Evolutionary conservation across 2,797 vertebrate genomes (phyloP).

Genomic region (Ctenopoma multispine): DNA sequence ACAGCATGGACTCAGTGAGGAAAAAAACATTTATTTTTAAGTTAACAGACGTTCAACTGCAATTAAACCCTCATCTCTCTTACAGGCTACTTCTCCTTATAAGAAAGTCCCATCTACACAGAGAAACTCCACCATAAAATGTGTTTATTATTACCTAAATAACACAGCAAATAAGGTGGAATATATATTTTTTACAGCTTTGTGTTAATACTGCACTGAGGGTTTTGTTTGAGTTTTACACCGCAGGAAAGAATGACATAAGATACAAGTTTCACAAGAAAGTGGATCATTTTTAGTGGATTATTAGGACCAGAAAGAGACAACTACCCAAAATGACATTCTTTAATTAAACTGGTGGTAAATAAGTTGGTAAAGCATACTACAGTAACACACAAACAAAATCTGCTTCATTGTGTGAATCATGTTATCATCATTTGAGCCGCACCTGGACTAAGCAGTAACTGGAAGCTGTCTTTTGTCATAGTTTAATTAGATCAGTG

Average conservation of each 20-base stretch:
- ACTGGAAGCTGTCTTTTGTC: conserved; percentile 21
- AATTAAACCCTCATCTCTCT: background rate
- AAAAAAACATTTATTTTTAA: background rate
- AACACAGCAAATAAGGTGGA: background rate
- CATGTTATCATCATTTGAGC: background rate
- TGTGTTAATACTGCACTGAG: conserved; percentile 5
- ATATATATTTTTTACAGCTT: conserved; percentile 6
- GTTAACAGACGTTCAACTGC: background rate
- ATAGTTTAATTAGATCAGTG: conserved; percentile 7
- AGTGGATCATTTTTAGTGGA: no score
- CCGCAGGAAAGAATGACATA: no score
- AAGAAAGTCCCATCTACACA: background rate
- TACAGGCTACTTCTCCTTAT: background rate
- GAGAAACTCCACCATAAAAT: background rate
- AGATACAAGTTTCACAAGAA: no score
- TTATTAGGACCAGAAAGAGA: no score
- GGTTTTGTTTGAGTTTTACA: no score
- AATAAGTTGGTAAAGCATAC: no score
- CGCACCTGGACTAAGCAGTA: conserved; percentile 13
- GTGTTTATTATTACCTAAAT: background rate
- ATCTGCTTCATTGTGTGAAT: background rate
- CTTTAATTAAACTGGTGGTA: no score
- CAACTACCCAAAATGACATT: no score
- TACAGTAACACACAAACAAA: background rate
- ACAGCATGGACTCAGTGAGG: conserved; percentile 12